Evolutionary conservation across 2,797 vertebrate genomes (phyloP).

Genomic region (Pangasius sanitwongsei): DNA sequence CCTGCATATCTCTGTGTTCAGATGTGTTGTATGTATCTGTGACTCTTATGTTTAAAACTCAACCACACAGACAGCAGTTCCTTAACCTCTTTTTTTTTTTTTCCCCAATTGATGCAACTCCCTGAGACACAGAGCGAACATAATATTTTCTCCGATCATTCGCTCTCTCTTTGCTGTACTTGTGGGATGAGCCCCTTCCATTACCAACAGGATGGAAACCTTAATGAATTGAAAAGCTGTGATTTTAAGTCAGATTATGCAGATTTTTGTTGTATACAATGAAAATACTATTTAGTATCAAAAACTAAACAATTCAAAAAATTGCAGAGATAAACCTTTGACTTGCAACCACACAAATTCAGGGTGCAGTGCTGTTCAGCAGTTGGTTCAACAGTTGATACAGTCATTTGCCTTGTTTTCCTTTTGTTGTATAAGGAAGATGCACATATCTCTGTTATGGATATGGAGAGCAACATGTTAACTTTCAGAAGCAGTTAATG

Average conservation of each 20-base stretch:
- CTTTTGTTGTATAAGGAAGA: constrained; percentile 21
- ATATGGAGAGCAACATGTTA: constrained; percentile 44
- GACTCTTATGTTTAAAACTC: constrained; percentile 45
- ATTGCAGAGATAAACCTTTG: not conserved
- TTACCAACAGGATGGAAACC: constrained; percentile 50
- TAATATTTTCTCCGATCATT: not conserved
- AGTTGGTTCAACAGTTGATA: not conserved
- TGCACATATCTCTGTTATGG: constrained; percentile 36
- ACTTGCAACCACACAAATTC: not conserved
- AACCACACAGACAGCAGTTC: constrained; percentile 4
- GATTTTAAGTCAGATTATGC: constrained; percentile 49
- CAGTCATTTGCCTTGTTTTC: constrained; percentile 28
- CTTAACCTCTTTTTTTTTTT: constrained; percentile 28
- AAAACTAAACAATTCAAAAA: constrained; percentile 25
- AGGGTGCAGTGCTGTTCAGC: constrained; percentile 17
- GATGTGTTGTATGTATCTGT: constrained; percentile 53
- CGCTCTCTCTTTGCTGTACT: not conserved
- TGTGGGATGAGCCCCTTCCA: constrained; percentile 62
- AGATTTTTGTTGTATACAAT: constrained; percentile 57
- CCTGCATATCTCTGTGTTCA: constrained; percentile 51
- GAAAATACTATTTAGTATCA: constrained; percentile 49
- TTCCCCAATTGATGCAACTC: constrained; percentile 26
- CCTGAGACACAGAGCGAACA: not conserved
- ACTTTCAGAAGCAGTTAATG: constrained; percentile 40
- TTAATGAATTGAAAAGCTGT: constrained; percentile 46